Evolutionary conservation across 2,888 invertebrate species (phyloP).

Genomic region (Heliconius aoede): DNA sequence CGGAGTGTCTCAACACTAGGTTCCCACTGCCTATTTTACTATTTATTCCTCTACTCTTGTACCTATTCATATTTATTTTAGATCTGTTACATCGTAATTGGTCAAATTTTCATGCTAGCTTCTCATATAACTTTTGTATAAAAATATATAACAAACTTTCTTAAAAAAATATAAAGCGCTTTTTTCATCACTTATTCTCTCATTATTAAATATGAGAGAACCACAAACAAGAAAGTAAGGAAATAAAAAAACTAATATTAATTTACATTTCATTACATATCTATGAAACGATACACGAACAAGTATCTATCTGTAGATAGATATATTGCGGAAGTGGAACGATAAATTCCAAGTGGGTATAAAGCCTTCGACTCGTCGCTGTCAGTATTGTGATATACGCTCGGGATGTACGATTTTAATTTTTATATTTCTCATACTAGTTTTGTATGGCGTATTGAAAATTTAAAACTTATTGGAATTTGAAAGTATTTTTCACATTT

Average conservation of each 20-base stretch:
- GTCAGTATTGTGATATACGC: conserved; percentile 27
- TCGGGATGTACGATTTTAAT: conserved; percentile 24
- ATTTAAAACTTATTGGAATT: conserved; percentile 7
- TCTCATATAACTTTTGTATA: too few species aligned
- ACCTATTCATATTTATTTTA: too few species aligned
- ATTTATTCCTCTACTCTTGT: too few species aligned
- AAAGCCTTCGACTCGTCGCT: conserved; percentile 27
- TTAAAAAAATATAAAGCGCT: too few species aligned
- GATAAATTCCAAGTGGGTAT: conserved; percentile 28
- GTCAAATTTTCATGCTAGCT: too few species aligned
- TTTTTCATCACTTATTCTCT: too few species aligned
- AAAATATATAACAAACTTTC: too few species aligned
- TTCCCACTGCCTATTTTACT: too few species aligned
- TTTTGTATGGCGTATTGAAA: not conserved
- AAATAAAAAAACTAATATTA: not conserved
- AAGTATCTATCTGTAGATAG: not conserved
- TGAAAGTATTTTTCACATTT: not conserved
- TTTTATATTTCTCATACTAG: conserved; percentile 19
- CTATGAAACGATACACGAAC: not conserved
- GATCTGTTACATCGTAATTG: too few species aligned
- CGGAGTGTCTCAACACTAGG: too few species aligned
- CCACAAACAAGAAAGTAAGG: not conserved
- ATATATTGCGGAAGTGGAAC: conserved; percentile 22
- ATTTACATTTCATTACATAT: conserved; percentile 1
- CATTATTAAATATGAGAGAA: too few species aligned